phyloP scores from a whole-genome alignment of 1,140 invertebrate species.

The Formica selysi region DNA sequence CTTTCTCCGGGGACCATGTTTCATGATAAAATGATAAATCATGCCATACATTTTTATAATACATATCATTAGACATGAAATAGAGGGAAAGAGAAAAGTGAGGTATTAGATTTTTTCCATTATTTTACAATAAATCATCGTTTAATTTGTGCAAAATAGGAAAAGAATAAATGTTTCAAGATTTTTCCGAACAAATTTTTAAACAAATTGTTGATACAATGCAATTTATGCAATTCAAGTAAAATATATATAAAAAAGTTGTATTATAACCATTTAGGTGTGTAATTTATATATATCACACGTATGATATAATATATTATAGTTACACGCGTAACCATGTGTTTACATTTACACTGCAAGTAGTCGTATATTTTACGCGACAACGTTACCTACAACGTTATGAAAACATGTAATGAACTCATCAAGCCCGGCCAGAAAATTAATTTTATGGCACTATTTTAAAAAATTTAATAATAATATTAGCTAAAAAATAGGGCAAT shows the following conservation, averaged over 20 bases:
- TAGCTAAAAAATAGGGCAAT: slow-evolving; percentile 32
- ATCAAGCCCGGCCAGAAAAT: slow-evolving; percentile 16
- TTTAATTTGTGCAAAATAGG: no score
- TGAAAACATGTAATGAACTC: slow-evolving; percentile 34
- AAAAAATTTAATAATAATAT: slow-evolving; percentile 26
- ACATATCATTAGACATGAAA: neutral
- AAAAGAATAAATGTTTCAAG: slow-evolving; percentile 1
- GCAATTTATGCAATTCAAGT: neutral
- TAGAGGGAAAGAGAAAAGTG: neutral
- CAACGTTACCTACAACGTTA: slow-evolving; percentile 5
- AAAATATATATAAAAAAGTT: no score
- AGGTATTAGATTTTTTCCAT: neutral
- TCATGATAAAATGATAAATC: slow-evolving; percentile 28
- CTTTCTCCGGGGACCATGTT: neutral
- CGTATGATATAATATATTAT: slow-evolving; percentile 26
- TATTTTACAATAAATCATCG: neutral
- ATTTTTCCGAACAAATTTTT: neutral
- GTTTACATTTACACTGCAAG: slow-evolving; percentile 31
- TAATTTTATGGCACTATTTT: neutral
- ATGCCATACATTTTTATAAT: neutral
- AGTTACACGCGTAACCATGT: slow-evolving; percentile 14
- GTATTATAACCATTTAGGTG: neutral
- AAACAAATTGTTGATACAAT: slow-evolving; percentile 25
- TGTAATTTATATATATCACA: slow-evolving; percentile 22
- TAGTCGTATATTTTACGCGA: slow-evolving; percentile 23